Evolutionary conservation across 1,140 invertebrate species (phyloP).

Genomic region (Nautilus pompilius): DNA sequence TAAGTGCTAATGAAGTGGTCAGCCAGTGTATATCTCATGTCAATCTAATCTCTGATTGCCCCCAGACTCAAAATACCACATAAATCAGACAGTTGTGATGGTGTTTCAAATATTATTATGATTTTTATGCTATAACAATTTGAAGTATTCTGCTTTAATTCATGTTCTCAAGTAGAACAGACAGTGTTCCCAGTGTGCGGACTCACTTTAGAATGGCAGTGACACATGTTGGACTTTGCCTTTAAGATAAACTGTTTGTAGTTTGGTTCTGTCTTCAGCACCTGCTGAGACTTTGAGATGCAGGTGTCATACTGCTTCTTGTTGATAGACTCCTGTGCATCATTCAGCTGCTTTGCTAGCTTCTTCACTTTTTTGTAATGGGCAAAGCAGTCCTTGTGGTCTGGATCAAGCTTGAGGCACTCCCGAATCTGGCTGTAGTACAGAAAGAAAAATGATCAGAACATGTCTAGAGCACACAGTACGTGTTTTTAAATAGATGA

Average conservation of each 20-base stretch:
- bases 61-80: too few relatives aligned
- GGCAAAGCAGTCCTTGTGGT: conserved; percentile 93
- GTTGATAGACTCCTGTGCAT: conserved; percentile 70
- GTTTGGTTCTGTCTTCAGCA: conserved; percentile 65
- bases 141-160: too few relatives aligned
- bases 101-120: too few relatives aligned
- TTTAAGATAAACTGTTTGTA: conserved; percentile 31
- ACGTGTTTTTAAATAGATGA: background rate
- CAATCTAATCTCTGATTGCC: too few relatives aligned
- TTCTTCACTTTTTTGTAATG: conserved; percentile 98
- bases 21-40: too few relatives aligned
- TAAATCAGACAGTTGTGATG: too few relatives aligned
- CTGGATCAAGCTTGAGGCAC: conserved; percentile 96
- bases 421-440: conserved; percentile 82
- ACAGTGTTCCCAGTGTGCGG: too few relatives aligned
- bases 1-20: too few relatives aligned
- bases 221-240: conserved; percentile 44
- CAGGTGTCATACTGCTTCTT: conserved; percentile 73
- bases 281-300: conserved; percentile 67
- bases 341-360: conserved; percentile 79
- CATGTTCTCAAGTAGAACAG: too few relatives aligned
- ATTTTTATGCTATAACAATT: too few relatives aligned
- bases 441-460: conserved; percentile 16
- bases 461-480: background rate
- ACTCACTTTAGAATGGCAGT: conserved; percentile 49